A percentile compares a stretch with the other conserved stretches of the same genome.
Evolutionary conservation across 2,888 invertebrate genomes (phyloP).

Genomic region (Lamproptera curius): DNA sequence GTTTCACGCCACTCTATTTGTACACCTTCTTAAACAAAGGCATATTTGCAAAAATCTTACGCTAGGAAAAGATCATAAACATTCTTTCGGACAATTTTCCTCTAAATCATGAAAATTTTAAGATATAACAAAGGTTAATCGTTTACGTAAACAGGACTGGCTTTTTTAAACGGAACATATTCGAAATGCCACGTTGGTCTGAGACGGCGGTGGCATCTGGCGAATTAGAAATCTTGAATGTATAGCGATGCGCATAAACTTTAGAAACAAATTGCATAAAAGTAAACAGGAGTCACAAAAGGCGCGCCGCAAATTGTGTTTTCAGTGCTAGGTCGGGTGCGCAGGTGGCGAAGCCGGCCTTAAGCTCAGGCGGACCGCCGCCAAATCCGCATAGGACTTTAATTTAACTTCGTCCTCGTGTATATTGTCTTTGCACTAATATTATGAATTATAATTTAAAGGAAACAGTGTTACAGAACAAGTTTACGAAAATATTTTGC

Average conservation of each 20-base stretch:
- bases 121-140: neutral
- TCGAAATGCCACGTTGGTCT: neutral
- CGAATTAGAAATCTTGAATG: constrained; percentile 31
- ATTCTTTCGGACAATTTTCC: constrained; percentile 5
- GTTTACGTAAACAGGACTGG: no score
- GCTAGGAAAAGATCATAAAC: constrained; percentile 3
- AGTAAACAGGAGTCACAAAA: constrained; percentile 60
- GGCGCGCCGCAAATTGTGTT: constrained; percentile 67
- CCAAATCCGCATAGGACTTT: constrained; percentile 70
- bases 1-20: constrained; percentile 63
- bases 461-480: constrained; percentile 7
- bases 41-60: constrained; percentile 28
- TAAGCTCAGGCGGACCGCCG: constrained; percentile 57
- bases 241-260: constrained; percentile 36
- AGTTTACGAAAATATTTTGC: neutral
- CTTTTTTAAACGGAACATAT: no score
- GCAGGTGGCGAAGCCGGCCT: constrained; percentile 60
- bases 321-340: constrained; percentile 50
- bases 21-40: constrained; percentile 52
- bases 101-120: neutral
- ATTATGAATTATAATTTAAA: constrained; percentile 43
- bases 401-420: constrained; percentile 72
- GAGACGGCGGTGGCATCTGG: constrained; percentile 26
- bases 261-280: constrained; percentile 59
- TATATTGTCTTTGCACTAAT: constrained; percentile 63